Evolutionary conservation across 2,113 vertebrate species (phyloP), one percentile per base, ranked within the genome.

Genomic region (Ailurus styani): DNA sequence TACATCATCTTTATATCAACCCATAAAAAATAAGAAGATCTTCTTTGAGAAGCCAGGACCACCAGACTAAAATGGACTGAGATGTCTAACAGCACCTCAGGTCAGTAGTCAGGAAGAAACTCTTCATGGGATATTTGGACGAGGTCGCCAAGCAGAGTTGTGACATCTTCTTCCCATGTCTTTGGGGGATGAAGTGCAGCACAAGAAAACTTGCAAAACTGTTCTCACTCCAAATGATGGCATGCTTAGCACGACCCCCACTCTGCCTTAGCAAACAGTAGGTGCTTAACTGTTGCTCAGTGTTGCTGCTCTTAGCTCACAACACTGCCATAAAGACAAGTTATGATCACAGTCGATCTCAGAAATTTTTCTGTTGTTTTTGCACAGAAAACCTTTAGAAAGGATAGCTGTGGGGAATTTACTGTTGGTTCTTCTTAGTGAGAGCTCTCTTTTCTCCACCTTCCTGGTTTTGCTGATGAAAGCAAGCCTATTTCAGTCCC

Each of bases 231-330:
- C 60, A 34, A 45, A 34, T 2, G 8, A 84, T 3, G 47, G 55
- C 42, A 10, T 0, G 0, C 0, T 73, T 45, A 14, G 27, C 75
- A 47, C 20, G 5, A 9, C 25, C 11, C 15, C 21, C 2, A 2
- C 77, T 34, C 68, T 6, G 13, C 40, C 55, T 23, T 7, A 7
- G 68, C 72, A 34, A 55, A 68, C 14, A 21, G 55, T 23, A 52
- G 45, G 70, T 52, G 13, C 68, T 73, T 23, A 9, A 4, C 1
- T 21, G 4, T 55, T 40, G n/a, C 45, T 66, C 15, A 3, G 5
- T 18, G 17, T 50, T 31, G 40, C n/a, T n/a, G 18, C 10, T 57
- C 23, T 89, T 66, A 31, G 10, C 66, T 79, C 27, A 27, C 17
- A 40, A 6, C 6, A 7, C 50, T 55, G 5, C 84, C 31, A 23